phyloP scores from a whole-genome alignment of 37 sponge, comb jelly and placozoan genomes.

The Agelas oroides region DNA sequence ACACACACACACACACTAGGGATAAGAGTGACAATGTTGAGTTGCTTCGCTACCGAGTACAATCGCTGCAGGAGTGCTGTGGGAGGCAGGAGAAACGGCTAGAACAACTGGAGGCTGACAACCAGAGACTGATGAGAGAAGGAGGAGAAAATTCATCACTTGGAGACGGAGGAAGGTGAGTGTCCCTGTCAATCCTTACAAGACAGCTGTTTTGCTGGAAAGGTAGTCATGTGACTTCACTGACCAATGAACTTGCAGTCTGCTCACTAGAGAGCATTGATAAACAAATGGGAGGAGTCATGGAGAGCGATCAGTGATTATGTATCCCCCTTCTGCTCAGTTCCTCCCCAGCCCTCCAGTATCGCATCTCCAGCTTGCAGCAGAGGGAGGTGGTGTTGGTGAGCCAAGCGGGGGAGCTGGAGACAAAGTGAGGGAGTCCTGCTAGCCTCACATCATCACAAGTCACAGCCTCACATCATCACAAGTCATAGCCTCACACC shows the following conservation, averaged over 20 bases:
- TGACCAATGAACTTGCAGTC: background rate
- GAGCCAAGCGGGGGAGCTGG: constrained; percentile 34
- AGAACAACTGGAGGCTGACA: constrained; percentile 21
- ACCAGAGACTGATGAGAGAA: constrained; percentile 4
- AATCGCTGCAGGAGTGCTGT: constrained; percentile 43
- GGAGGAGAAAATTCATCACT: background rate
- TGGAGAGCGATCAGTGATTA: no score
- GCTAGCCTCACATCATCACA: no score
- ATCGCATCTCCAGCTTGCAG: constrained; percentile 48
- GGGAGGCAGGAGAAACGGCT: constrained; percentile 21
- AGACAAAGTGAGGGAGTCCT: constrained; percentile 1
- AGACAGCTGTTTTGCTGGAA: no score
- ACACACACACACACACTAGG: background rate
- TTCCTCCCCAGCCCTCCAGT: constrained; percentile 22
- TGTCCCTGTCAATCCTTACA: no score
- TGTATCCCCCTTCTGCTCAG: no score
- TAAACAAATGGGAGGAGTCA: background rate
- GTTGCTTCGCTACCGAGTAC: constrained; percentile 40
- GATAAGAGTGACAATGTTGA: constrained; percentile 32
- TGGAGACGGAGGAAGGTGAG: constrained; percentile 3
- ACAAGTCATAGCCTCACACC: no score
- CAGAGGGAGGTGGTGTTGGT: constrained; percentile 44
- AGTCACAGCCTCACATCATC: background rate
- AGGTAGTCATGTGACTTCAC: background rate
- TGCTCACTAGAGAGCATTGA: no score